Conservation (phyloP, 2,888 invertebrate genomes). For the Apocheima hispidaria region DNA sequence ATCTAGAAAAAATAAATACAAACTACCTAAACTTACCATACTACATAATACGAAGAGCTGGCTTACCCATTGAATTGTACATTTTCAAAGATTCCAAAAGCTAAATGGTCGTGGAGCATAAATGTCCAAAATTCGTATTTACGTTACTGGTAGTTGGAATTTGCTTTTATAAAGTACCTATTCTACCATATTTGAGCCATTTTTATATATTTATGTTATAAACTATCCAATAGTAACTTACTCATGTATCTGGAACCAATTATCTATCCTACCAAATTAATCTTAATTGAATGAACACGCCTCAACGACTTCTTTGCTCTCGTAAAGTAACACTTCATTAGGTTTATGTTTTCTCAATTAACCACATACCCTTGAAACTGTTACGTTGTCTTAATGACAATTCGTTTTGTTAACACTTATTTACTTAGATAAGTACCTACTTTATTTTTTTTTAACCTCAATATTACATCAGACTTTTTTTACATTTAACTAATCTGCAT, state of each 20-base stretch:
- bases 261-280: slow-evolving; percentile 27
- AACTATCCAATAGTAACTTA: background rate
- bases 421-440: background rate
- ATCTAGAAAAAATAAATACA: too few relatives aligned
- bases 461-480: too few relatives aligned
- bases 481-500: too few relatives aligned
- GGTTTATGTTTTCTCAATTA: slow-evolving; percentile 48
- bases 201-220: background rate
- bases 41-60: too few relatives aligned
- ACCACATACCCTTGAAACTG: slow-evolving; percentile 10
- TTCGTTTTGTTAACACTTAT: too few relatives aligned
- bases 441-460: too few relatives aligned
- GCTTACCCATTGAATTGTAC: too few relatives aligned
- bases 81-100: too few relatives aligned
- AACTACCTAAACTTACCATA: too few relatives aligned
- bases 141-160: background rate
- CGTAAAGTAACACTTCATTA: slow-evolving; percentile 50
- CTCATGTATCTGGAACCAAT: background rate
- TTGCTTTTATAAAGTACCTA: background rate
- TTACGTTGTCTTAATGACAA: background rate
- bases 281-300: slow-evolving; percentile 42
- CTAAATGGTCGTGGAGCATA: too few relatives aligned
- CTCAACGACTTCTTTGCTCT: slow-evolving; percentile 35
- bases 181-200: background rate
- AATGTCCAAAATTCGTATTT: too few relatives aligned